A percentile compares a stretch with the other conserved stretches of the same genome.
These are phyloP conservation scores for Sarcophaga bullata DNA, from an alignment of 1,140 invertebrate genomes.

Conservation along the genomic window DNA sequence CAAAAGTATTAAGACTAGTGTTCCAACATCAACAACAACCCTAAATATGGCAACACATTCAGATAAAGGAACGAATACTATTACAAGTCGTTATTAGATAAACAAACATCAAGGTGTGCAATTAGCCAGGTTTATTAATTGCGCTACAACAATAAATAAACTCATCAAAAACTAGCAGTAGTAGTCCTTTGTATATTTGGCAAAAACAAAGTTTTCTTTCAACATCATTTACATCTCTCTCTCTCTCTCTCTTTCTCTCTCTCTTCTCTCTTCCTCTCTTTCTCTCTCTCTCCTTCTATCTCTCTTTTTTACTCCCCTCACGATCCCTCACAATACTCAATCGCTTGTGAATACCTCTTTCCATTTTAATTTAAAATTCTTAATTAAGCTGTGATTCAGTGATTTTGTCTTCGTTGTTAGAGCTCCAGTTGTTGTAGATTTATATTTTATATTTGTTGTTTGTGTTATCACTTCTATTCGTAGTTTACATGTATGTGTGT, in stretches of 20 bases:
- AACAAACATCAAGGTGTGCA: slow-evolving; percentile 26
- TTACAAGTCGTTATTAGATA: not conserved
- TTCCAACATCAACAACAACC: not conserved
- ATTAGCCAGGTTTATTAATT: slow-evolving; percentile 26
- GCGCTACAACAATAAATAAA: slow-evolving; percentile 22
- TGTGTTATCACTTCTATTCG: not conserved
- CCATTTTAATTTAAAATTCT: not conserved
- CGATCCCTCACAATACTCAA: too few relatives aligned
- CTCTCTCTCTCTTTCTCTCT: not conserved
- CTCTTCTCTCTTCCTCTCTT: not conserved
- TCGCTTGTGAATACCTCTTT: too few relatives aligned
- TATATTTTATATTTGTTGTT: not conserved
- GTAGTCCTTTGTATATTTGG: too few relatives aligned
- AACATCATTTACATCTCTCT: not conserved
- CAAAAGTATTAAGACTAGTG: not conserved
- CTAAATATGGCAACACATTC: not conserved
- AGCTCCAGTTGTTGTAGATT: not conserved
- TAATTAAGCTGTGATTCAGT: slow-evolving; percentile 24
- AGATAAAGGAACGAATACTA: not conserved
- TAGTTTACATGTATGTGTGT: not conserved
- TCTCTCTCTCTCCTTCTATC: not conserved
- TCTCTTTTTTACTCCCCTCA: too few relatives aligned
- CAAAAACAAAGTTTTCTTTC: too few relatives aligned
- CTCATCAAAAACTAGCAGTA: slow-evolving; percentile 1
- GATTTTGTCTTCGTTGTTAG: not conserved